Evolutionary conservation across 2,797 vertebrate species (phyloP).

Genomic region (Acanthurus tractus): DNA sequence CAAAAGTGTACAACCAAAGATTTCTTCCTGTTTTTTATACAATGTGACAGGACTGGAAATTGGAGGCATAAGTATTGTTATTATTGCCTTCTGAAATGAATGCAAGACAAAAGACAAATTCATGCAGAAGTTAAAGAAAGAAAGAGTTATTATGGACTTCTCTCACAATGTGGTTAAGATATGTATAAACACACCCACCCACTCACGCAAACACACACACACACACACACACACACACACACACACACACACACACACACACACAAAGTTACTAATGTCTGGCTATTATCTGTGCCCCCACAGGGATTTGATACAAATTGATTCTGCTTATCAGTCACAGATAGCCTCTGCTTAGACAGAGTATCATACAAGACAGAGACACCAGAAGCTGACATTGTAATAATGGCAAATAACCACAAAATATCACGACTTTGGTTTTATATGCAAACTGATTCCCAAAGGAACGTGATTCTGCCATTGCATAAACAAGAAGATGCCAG

Average conservation of each 20-base stretch:
- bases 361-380: conserved; percentile 3
- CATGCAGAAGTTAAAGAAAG: background rate
- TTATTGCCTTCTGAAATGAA: background rate
- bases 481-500: background rate
- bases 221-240: conserved; percentile 11
- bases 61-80: background rate
- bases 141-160: background rate
- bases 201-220: background rate
- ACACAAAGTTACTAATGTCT: background rate
- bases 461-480: background rate
- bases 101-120: background rate
- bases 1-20: background rate
- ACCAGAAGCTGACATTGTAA: background rate
- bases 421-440: background rate
- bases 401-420: background rate
- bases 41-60: background rate
- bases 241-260: background rate
- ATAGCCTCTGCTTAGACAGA: conserved; percentile 17
- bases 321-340: conserved; percentile 33
- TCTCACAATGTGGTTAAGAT: background rate
- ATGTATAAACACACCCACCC: background rate
- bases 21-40: background rate
- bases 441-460: conserved; percentile 2
- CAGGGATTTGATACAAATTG: conserved; percentile 35
- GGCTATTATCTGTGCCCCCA: conserved; percentile 28